phyloP scores from a whole-genome alignment of 1,140 invertebrate species.

The Lepidurus apus region DNA sequence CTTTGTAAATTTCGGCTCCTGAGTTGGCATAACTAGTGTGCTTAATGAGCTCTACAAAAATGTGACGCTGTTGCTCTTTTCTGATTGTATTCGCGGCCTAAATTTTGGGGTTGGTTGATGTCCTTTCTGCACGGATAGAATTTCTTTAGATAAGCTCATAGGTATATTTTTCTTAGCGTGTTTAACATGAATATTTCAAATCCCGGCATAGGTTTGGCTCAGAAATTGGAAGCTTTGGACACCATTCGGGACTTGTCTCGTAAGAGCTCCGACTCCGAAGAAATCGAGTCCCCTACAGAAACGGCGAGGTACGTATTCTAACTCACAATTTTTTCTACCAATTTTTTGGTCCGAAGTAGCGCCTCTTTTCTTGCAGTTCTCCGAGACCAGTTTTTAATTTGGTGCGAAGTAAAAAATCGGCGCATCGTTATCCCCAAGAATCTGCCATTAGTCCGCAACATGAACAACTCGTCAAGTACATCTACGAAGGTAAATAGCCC shows the following conservation, averaged over 20 bases:
- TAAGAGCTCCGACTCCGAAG: slow-evolving; percentile 51
- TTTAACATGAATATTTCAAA: slow-evolving; percentile 45
- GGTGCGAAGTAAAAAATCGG: slow-evolving; percentile 60
- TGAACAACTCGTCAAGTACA: slow-evolving; percentile 66
- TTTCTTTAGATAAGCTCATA: background rate
- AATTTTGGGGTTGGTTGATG: no score
- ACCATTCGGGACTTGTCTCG: slow-evolving; percentile 56
- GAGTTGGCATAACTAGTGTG: background rate
- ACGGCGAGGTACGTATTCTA: slow-evolving; percentile 24
- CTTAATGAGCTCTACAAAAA: background rate
- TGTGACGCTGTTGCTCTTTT: background rate
- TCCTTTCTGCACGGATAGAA: background rate
- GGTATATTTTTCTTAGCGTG: slow-evolving; percentile 24
- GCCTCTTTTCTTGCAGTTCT: slow-evolving; percentile 49
- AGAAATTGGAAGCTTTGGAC: slow-evolving; percentile 56
- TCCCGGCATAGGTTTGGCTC: slow-evolving; percentile 42
- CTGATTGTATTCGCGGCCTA: no score
- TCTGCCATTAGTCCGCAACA: slow-evolving; percentile 62
- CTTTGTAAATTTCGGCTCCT: background rate
- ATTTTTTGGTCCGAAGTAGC: slow-evolving; percentile 57
- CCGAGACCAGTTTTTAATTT: slow-evolving; percentile 62
- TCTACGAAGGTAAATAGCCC: slow-evolving; percentile 59
- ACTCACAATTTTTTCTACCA: slow-evolving; percentile 58
- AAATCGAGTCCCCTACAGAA: slow-evolving; percentile 27
- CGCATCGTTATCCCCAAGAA: slow-evolving; percentile 50